Percentiles rank a stretch among this genome's conserved stretches.
phyloP scores from a whole-genome alignment of 2,797 vertebrate genomes.

The Mormyrops boulengeri region DNA sequence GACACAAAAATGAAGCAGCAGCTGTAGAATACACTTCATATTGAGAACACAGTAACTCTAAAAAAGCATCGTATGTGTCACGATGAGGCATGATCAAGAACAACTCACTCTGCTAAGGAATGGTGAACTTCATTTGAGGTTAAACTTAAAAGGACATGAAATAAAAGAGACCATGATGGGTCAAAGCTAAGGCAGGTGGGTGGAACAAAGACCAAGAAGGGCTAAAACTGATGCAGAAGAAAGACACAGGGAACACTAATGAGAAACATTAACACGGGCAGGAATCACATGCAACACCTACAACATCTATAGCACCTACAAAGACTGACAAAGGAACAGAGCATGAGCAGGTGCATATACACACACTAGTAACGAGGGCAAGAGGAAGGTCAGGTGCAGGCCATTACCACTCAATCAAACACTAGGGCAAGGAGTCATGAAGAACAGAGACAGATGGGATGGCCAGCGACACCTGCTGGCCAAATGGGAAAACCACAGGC shows the following conservation, averaged over 20 bases:
- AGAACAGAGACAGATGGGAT: background rate
- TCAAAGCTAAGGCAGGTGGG: background rate
- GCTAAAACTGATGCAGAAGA: background rate
- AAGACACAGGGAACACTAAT: background rate
- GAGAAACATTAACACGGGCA: background rate
- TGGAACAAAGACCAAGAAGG: background rate
- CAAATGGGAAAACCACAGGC: background rate
- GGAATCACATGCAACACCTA: background rate
- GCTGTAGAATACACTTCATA: background rate
- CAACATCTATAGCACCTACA: background rate
- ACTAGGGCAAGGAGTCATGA: background rate
- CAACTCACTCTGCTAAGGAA: background rate
- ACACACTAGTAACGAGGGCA: background rate
- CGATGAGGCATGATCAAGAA: background rate
- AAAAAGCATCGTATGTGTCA: background rate
- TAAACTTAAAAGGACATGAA: background rate
- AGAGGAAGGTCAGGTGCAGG: background rate
- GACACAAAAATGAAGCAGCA: background rate
- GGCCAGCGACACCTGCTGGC: background rate
- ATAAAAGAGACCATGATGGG: background rate
- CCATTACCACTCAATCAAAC: background rate
- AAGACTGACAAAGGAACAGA: background rate
- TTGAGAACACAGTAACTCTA: background rate
- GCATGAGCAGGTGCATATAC: background rate
- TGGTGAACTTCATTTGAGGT: background rate